Base-by-base conservation (phyloP, 1,140 invertebrate genomes). In the Pseudomyrmex flavicornis region DNA sequence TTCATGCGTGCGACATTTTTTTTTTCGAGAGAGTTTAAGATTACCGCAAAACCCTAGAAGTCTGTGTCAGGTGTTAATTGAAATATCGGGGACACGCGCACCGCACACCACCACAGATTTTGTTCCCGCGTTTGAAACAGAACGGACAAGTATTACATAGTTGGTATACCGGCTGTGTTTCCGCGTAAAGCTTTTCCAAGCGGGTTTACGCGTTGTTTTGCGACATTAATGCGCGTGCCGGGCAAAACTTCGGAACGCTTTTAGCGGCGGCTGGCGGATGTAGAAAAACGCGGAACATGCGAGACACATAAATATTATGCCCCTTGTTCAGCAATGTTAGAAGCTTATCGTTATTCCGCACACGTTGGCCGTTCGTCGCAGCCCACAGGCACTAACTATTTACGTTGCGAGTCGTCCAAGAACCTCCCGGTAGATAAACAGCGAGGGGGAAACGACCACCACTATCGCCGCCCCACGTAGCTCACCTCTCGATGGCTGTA, bases 321-420 rank as follows among this genome's bases (percentile, higher is more conserved):
- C 82, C 85, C 83, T 83, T 88, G 88, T 91, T 92, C 88, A 87
- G 86, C 61, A 88, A 85, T 85, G 87, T 90, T 91, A 88, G 84
- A 87, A 89, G 90, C 91, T 92, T 92, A 92, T 92, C 91, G 90
- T 92, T 92, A 92, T 92, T 92, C 90, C 73, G 87, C 91, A 92
- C 91, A 92, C 91, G 91, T 92, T 91, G 90, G 88, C 88, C 90
- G 91, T 92, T 92, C 91, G 88, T 92, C 91, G 88, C 87, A 88
- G 87, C 86, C 85, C 87, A 90, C 82, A 87, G 85, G 88, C 88
- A 91, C 91, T 92, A 92, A 92, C 91, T 91, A 91, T 90, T 88
- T 85, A 88, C 88, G 89, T 91, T 92, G 88, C 90, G 89, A 91
- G 91, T 91, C 88, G 85, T 82, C 90, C 88, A 91, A 92, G 88